Conservation (phyloP, 1,140 invertebrate species). For the Caenorhabditis latens region DNA sequence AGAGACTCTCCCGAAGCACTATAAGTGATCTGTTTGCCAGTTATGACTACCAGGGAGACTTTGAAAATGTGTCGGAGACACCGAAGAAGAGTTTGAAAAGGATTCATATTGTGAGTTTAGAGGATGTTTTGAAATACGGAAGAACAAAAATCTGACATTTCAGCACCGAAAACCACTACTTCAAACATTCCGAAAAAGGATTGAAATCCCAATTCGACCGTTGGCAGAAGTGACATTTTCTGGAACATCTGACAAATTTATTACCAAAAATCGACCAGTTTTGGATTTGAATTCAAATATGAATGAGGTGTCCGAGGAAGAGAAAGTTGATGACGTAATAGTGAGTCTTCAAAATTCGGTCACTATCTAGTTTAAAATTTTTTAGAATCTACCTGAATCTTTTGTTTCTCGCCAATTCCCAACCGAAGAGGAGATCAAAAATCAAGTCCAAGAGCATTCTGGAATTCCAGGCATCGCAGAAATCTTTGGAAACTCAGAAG, state of each 20-base stretch:
- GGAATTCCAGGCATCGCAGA: neutral
- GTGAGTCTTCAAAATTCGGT: neutral
- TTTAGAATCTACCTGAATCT: neutral
- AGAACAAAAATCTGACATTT: neutral
- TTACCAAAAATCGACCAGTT: conserved; percentile 21
- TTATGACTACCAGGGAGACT: conserved; percentile 41
- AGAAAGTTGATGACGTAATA: neutral
- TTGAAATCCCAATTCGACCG: conserved; percentile 35
- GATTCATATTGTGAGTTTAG: conserved; percentile 44
- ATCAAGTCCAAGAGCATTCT: neutral
- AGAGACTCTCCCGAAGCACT: conserved; percentile 35
- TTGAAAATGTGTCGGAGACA: conserved; percentile 27
- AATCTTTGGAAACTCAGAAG: neutral
- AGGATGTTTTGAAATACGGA: neutral
- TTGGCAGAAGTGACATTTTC: conserved; percentile 42
- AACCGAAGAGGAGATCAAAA: neutral
- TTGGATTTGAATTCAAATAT: neutral
- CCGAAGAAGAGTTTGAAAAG: conserved; percentile 11
- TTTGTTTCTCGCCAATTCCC: neutral
- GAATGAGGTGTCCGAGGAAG: neutral
- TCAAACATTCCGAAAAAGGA: conserved; percentile 38
- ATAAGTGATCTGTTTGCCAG: conserved; percentile 8
- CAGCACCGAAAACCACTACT: neutral
- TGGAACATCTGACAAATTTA: conserved; percentile 30
- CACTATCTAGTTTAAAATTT: neutral